Conservation (phyloP, 2,888 invertebrate species). For the Tetragonula carbonaria region DNA sequence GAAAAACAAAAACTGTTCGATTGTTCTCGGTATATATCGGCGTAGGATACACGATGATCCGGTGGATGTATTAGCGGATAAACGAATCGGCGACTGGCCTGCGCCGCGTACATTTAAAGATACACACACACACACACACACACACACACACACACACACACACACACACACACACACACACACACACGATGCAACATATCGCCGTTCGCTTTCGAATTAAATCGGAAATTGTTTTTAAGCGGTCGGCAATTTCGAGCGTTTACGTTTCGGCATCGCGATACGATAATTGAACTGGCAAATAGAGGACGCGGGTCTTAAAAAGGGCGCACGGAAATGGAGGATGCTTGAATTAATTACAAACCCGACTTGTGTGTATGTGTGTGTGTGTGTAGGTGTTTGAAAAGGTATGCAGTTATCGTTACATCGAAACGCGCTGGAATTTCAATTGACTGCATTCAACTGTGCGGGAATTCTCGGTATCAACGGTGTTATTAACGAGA, state of each 20-base stretch:
- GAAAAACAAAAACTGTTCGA: no score
- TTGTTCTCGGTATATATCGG: no score
- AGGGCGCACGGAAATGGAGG: constrained; percentile 1
- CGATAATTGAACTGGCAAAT: constrained; percentile 21
- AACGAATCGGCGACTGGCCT: background rate
- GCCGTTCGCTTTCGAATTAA: background rate
- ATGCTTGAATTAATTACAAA: constrained; percentile 7
- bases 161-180: no score
- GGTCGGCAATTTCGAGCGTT: background rate
- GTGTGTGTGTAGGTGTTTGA: background rate
- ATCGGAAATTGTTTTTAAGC: background rate
- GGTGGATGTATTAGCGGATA: background rate
- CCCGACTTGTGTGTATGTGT: no score
- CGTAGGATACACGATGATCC: background rate
- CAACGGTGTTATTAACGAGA: background rate
- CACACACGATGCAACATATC: background rate
- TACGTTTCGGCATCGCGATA: background rate
- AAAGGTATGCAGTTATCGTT: constrained; percentile 1
- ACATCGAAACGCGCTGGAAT: background rate
- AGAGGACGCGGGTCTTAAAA: constrained; percentile 4
- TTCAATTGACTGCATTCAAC: constrained; percentile 22
- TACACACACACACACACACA: no score
- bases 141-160: no score
- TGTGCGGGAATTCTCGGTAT: background rate
- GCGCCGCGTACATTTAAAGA: background rate